Percentiles rank a stretch among this genome's conserved stretches.
These are phyloP conservation scores for Eupithecia vulgata DNA, from an alignment of 2,888 invertebrate species.

Conservation along the genomic window DNA sequence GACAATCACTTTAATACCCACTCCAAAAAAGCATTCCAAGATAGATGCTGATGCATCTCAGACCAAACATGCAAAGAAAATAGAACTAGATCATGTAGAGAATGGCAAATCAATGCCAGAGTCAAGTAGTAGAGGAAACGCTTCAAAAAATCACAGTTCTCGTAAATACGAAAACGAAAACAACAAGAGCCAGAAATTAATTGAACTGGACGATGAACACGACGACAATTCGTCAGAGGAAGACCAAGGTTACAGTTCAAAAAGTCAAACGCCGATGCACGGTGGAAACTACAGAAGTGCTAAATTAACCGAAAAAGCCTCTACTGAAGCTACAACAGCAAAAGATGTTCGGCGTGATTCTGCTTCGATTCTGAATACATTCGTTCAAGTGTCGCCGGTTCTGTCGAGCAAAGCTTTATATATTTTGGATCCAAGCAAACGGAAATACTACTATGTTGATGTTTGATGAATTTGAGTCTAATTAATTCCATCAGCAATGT, in stretches of 20 bases:
- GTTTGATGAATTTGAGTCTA: slow-evolving; percentile 39
- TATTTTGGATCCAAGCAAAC: slow-evolving; percentile 79
- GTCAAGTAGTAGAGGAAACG: slow-evolving; percentile 52
- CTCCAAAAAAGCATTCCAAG: slow-evolving; percentile 24
- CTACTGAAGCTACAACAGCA: slow-evolving; percentile 44
- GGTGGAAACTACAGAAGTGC: slow-evolving; percentile 78
- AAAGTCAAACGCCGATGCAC: slow-evolving; percentile 61
- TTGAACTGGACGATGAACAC: slow-evolving; percentile 62
- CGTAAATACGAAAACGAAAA: slow-evolving; percentile 35
- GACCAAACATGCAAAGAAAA: slow-evolving; percentile 58
- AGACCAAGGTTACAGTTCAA: slow-evolving; percentile 51
- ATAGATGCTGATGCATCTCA: slow-evolving; percentile 65
- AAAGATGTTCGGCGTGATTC: slow-evolving; percentile 58
- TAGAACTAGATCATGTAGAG: slow-evolving; percentile 51
- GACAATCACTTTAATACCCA: slow-evolving; percentile 32
- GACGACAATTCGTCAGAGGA: slow-evolving; percentile 52
- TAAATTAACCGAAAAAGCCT: slow-evolving; percentile 54
- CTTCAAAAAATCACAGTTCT: slow-evolving; percentile 51
- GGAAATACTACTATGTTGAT: slow-evolving; percentile 81
- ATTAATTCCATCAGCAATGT: neutral
- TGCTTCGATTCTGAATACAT: slow-evolving; percentile 69
- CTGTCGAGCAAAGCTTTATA: slow-evolving; percentile 71
- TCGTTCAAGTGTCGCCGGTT: slow-evolving; percentile 70
- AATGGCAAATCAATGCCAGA: slow-evolving; percentile 40
- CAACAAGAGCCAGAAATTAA: slow-evolving; percentile 60